A percentile compares a stretch with the other conserved stretches of the same genome.
Conservation (phyloP, 2,797 vertebrate genomes). For the Coluber constrictor region DNA sequence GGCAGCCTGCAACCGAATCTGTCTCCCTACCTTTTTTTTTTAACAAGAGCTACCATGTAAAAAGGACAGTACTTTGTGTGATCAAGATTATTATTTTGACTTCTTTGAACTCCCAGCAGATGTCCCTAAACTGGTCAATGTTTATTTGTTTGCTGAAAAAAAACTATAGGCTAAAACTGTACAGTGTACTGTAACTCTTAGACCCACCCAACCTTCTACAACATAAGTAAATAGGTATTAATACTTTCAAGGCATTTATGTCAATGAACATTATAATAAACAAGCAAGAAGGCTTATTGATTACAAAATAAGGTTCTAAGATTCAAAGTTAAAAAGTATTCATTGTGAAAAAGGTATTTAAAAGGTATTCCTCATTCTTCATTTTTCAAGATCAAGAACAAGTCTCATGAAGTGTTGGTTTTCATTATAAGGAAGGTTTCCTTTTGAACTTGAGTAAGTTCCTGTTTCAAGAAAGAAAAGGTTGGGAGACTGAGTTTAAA, state of each 20-base stretch:
- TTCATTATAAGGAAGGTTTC: background rate
- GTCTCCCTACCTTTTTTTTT: rapidly evolving
- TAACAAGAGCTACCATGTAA: background rate
- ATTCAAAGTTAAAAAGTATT: background rate
- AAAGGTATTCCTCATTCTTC: background rate
- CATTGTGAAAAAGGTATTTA: too few species aligned
- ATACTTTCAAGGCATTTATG: background rate
- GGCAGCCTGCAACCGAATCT: background rate
- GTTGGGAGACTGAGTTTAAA: background rate
- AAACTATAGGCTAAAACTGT: background rate
- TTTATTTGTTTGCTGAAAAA: background rate
- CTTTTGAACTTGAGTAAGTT: background rate
- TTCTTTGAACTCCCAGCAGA: background rate
- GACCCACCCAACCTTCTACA: background rate
- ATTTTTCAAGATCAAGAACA: background rate
- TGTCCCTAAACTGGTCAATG: background rate
- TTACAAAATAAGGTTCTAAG: background rate
- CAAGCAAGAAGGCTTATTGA: background rate
- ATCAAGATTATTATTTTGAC: background rate
- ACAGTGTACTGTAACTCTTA: background rate
- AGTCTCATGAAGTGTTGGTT: background rate
- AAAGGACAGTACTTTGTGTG: background rate
- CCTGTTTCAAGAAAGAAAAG: background rate
- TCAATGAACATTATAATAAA: background rate
- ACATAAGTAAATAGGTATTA: background rate